A percentile compares a stretch with the other conserved stretches of the same genome.
These are phyloP conservation scores for Onthophagus taurus DNA, from an alignment of 1,140 invertebrate genomes.

Conservation along the genomic window DNA sequence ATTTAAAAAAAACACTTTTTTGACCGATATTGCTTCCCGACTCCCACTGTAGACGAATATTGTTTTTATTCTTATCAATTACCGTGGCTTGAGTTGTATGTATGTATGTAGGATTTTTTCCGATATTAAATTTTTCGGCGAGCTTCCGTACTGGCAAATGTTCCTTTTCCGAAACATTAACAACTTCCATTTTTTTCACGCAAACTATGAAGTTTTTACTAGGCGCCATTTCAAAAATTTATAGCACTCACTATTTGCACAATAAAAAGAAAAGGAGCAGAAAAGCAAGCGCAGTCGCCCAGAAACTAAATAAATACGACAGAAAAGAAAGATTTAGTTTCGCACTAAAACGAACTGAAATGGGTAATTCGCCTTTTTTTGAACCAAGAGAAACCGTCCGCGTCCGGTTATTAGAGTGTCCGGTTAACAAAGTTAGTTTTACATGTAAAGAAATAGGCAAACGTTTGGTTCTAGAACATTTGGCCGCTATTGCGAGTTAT, in stretches of 20 bases:
- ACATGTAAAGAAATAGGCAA: no score
- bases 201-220: conserved; percentile 14
- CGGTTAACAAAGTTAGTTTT: conserved; percentile 1
- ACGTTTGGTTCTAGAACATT: no score
- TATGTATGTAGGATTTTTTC: no score
- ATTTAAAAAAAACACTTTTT: conserved; percentile 13
- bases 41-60: conserved; percentile 13
- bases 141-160: conserved; percentile 14
- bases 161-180: conserved; percentile 19
- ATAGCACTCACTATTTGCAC: background rate
- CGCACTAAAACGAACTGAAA: conserved; percentile 1
- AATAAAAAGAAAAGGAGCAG: background rate
- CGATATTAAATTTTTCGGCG: conserved; percentile 16
- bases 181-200: background rate
- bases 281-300: no score
- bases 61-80: conserved; percentile 17
- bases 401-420: background rate
- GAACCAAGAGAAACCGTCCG: background rate
- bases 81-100: conserved; percentile 19
- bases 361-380: background rate
- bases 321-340: conserved; percentile 1
- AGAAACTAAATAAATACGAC: no score
- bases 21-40: conserved; percentile 13
- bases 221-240: conserved; percentile 8
- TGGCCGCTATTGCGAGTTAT: no score